These are phyloP conservation scores for Limnephilus marmoratus DNA, from an alignment of 2,888 invertebrate genomes.

Conservation along the genomic window DNA sequence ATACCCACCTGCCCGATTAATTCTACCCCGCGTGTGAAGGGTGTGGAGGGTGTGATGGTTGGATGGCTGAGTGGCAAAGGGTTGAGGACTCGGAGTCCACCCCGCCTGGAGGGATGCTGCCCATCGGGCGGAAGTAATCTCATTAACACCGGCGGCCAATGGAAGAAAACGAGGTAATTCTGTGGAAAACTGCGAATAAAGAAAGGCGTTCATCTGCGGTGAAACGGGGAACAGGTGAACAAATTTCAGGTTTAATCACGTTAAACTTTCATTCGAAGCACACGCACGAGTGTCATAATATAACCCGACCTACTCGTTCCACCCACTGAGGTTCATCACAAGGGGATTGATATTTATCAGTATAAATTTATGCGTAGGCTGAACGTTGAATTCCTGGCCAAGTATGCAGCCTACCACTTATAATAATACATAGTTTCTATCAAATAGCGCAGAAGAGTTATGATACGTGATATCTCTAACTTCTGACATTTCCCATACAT, in stretches of 20 bases:
- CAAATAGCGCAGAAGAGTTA: too few relatives aligned
- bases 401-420: neutral
- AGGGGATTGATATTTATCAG: neutral
- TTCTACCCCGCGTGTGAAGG: neutral
- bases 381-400: neutral
- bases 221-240: slow-evolving; percentile 45
- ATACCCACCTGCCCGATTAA: slow-evolving; percentile 25
- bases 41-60: neutral
- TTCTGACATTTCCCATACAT: too few relatives aligned
- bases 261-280: slow-evolving; percentile 27
- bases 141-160: slow-evolving; percentile 47
- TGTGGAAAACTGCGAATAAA: slow-evolving; percentile 63
- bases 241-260: slow-evolving; percentile 50
- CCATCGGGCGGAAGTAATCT: slow-evolving; percentile 32
- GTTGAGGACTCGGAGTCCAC: neutral
- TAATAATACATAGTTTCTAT: neutral
- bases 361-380: neutral
- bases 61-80: neutral
- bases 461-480: too few relatives aligned
- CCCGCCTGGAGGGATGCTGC: slow-evolving; percentile 3
- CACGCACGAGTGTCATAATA: neutral
- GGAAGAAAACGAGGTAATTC: slow-evolving; percentile 62
- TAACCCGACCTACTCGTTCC: neutral
- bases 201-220: slow-evolving; percentile 59
- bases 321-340: neutral